Base-by-base conservation (phyloP, 2,797 vertebrate species). In the Falco naumanni region DNA sequence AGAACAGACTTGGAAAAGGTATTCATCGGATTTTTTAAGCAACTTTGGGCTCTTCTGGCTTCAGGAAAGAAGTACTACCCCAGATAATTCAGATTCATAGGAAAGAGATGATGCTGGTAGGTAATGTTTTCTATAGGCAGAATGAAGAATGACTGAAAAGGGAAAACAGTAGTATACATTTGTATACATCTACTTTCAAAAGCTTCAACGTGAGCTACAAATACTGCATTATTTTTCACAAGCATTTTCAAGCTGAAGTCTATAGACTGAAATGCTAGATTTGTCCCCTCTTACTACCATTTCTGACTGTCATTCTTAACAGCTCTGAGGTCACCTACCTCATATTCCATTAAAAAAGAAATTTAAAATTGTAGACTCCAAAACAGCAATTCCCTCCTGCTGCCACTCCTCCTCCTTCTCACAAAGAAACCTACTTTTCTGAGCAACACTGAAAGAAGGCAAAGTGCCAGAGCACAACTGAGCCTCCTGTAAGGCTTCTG, bases 371-470 rank as follows among this genome's bases (percentile, higher is more conserved):
- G 41, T 64, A 59, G 69, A 50, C 77, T 95, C 68, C 84, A 84
- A 93, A 94, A 66, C 3, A 19, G 85, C 54, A 92, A 66, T 70
- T 89, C 70, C 71, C 59, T 84, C 76, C 61, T 51, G 53, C 84
- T 87, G 72, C 83, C 79, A 64, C 88, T 81, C 78, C 60, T 72
- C 75, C 65, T 80, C 39, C 69, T 83, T 51, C 57, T 76, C 77
- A 92, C 93, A 96, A 94, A 96, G 85, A 95, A 85, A 83, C 60
- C 59, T 90, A 74, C 89, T 97, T 94, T 97, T 88, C 93, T 50
- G n/a, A 94, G 77, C 66, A 84, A 75, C 33, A 4, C 89, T 90
- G 84, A 96, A 96, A 96, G 37, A 16, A 61, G 79, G 91, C 91
- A 93, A 71, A 76, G 33, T 78, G 79, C 91, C 95, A 97, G 57